Evolutionary conservation across 1,140 invertebrate species (phyloP).

Genomic region (Ceratina japonica): DNA sequence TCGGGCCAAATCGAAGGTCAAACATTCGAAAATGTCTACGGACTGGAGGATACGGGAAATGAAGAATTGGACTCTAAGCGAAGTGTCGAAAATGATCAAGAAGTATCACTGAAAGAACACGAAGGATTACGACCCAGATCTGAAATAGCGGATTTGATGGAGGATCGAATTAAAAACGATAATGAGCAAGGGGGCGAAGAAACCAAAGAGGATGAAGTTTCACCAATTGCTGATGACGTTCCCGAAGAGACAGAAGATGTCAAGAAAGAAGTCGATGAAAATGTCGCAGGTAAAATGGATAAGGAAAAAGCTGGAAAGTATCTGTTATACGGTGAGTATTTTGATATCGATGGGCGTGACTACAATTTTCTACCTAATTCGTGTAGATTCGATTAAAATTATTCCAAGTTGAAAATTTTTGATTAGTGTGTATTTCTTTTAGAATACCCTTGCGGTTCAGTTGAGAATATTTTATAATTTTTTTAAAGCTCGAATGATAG

Average conservation of each 20-base stretch:
- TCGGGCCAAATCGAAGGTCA: slow-evolving; percentile 29
- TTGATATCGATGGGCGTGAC: slow-evolving; percentile 74
- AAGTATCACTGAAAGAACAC: not conserved
- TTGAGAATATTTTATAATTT: not conserved
- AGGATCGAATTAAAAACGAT: not conserved
- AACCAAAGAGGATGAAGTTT: not conserved
- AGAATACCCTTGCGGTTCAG: not conserved
- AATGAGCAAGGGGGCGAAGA: slow-evolving; percentile 2
- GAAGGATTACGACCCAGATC: not conserved
- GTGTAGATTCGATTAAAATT: not conserved
- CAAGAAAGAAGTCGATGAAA: slow-evolving; percentile 7
- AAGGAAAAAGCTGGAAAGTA: slow-evolving; percentile 66
- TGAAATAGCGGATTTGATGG: slow-evolving; percentile 55
- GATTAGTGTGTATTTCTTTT: not conserved
- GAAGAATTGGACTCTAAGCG: not conserved
- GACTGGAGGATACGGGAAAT: slow-evolving; percentile 34
- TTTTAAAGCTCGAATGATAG: not conserved
- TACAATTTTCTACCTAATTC: slow-evolving; percentile 25
- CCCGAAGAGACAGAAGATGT: not conserved
- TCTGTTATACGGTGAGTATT: slow-evolving; percentile 75
- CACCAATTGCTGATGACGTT: not conserved
- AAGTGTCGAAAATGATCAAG: not conserved
- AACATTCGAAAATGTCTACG: slow-evolving; percentile 61
- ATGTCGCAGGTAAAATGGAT: slow-evolving; percentile 30
- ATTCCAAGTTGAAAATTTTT: not conserved